Evolutionary conservation across 1,140 invertebrate genomes (phyloP), one percentile per base, ranked within the genome.

Genomic region (Panonychus citri): DNA sequence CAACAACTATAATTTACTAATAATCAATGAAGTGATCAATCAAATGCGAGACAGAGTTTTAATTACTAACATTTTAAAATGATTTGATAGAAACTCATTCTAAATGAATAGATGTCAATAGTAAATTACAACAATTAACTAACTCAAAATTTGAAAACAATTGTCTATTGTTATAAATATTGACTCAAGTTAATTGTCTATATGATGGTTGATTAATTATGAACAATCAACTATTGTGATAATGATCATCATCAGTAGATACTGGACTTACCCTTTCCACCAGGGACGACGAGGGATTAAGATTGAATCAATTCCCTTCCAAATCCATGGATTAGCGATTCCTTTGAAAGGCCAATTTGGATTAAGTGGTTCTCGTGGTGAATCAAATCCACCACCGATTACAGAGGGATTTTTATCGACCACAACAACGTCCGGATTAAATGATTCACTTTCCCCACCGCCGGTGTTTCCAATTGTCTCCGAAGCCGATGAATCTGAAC

Each of bases 181-280:
- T n/a, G n/a, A n/a, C n/a, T n/a, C n/a, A n/a, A n/a, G n/a, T n/a
- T n/a, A n/a, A n/a, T n/a, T n/a, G n/a, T n/a, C n/a, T n/a, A n/a
- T n/a, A n/a, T n/a, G n/a, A 46, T 10, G 43, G 21, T 10, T 19
- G 43, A 19, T 4, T 24, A 19, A 24, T 19, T 21, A 10, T 13
- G 19, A 19, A 24, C 21, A 4, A 46, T 34, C 12, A 19, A 19
- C 27, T 8, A 37, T 7, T 26, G 8, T 10, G 17, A 27, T 25
- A 28, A 15, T 5, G 28, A 34, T 27, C 27, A 53, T 3, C 3
- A 13, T 27, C 13, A 19, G 25, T 13, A 27, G 54, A 19, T 15
- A 21, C 10, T 39, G 8, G 24, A 49, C 56, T 53, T 43, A 61
- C 60, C 60, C 60, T 21, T 61, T 53, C 60, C 60, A 61, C 60